Conservation (phyloP, 2,888 invertebrate species). For the Cordilura impudica region DNA sequence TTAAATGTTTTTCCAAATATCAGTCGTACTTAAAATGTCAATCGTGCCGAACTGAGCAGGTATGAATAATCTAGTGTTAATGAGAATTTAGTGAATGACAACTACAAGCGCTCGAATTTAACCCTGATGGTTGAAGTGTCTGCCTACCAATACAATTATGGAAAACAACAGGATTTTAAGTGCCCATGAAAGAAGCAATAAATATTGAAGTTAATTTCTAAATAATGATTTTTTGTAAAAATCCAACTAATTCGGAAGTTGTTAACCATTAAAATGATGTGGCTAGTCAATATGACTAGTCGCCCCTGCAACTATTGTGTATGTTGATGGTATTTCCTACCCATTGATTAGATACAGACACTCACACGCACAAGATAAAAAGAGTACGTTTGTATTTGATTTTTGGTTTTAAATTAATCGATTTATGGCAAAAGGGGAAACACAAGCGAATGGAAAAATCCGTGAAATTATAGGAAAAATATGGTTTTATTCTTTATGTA, state of each 20-base stretch:
- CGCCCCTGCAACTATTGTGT: slow-evolving; percentile 1
- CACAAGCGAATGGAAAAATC: slow-evolving; percentile 25
- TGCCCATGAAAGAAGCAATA: background rate
- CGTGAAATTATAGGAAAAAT: background rate
- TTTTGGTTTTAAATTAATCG: slow-evolving; percentile 32
- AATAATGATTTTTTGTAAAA: slow-evolving; percentile 4
- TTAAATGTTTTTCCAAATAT: background rate
- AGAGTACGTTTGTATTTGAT: slow-evolving; percentile 24
- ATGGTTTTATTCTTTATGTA: background rate
- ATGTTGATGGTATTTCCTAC: no score
- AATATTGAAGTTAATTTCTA: slow-evolving; percentile 30
- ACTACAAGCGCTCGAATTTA: background rate
- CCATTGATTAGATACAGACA: background rate
- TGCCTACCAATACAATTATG: slow-evolving; percentile 17
- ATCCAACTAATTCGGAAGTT: slow-evolving; percentile 23
- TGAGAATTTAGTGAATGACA: slow-evolving; percentile 32
- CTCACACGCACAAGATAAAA: slow-evolving; percentile 9
- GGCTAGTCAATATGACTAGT: slow-evolving; percentile 21
- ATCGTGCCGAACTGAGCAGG: slow-evolving; percentile 30
- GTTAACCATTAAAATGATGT: background rate
- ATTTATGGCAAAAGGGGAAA: slow-evolving; percentile 38
- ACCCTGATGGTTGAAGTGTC: background rate
- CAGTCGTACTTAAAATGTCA: slow-evolving; percentile 28
- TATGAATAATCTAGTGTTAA: slow-evolving; percentile 37
- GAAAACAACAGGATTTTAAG: slow-evolving; percentile 8